Base-by-base conservation (phyloP, 2,113 vertebrate genomes). In the Caracal caracal region DNA sequence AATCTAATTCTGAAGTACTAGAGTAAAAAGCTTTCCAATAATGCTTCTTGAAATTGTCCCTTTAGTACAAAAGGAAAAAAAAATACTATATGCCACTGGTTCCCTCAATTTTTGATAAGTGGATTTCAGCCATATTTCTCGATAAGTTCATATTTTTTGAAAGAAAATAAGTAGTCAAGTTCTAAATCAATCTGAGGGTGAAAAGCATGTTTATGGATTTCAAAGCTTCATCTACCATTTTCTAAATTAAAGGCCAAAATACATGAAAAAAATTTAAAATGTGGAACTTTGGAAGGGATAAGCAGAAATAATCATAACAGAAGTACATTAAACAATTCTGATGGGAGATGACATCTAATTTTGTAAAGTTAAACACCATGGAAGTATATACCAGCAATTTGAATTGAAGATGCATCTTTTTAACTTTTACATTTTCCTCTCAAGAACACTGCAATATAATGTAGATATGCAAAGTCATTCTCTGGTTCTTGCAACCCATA, bases 171-270 rank as follows among this genome's bases (percentile, higher is more conserved):
- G 16, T 15, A 63, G 9, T 56, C 40, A 80, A 59, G 10, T 71
- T 92, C 24, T 84, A 96, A 87, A 80, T 61, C 47, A 70, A 51
- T 84, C 13, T 76, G 35, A 86, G 56, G 11, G 28, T 16, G 37
- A 61, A 92, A 75, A 37, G 35, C 30, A 68, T 56, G 65, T 56
- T 79, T 47, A 6, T 86, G 35, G 7, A 75, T 80, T 88, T 88
- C 19, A 90, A 96, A 94, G 49, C 5, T 30, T 84, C 17, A 49
- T 51, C 70, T 80, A 35, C 28, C 24, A 35, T 96, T 81, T 76
- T n/a, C n/a, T 86, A 86, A 33, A 3, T 75, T 93, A 97, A 96
- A 86, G 20, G 33, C 28, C 70, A 68, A 53, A 76, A 70, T 33
- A 61, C 30, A 47, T 51, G 24, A 40, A 56, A 71, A 56, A 65